Evolutionary conservation across 1,140 invertebrate genomes (phyloP), one percentile per base, ranked within the genome.

Genomic region (Plectrocnemia conspersa): DNA sequence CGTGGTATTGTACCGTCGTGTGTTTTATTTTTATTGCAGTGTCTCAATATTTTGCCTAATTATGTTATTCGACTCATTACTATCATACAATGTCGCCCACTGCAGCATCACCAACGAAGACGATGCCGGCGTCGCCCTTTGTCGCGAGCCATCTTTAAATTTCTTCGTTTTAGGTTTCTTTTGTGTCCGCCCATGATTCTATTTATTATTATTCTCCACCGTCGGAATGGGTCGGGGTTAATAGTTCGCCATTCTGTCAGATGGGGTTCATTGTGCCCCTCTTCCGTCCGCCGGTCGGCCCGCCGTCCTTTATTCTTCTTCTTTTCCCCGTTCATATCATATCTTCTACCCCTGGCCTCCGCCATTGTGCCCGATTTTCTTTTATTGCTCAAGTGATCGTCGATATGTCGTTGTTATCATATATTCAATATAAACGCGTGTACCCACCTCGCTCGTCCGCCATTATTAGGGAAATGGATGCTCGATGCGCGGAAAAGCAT

Each of bases 121-220:
- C n/a, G n/a, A n/a, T n/a, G n/a, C 33, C 47, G 47, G 33, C 40
- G 40, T 18, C 21, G 16, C 25, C 41, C 52, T 49, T 46, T 54
- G 50, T 58, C 38, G 52, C 54, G n/a, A n/a, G 52, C 50, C 46
- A 58, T 54, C 56, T 48, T 54, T 50, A 58, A 46, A 54, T 58
- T 47, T 54, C 47, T 41, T 53, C 44, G 46, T 41, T 54, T 58
- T 54, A 44, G 36, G 52, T 52, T 58, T 45, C 56, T 54, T 58
- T 58, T 58, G 56, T 54, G 52, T 54, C 46, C 36, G 38, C 22
- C 45, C 45, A 49, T 58, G 45, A 50, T 41, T 48, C 45, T 54
- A 58, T 58, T 58, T 58, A 58, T 58, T 58, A 54, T 58, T 58
- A 58, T 50, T 54, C 52, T 45, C 32, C 18, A 38, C 19, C 41